phyloP scores from a whole-genome alignment of 2,797 vertebrate species.

The Tadarida brasiliensis region DNA sequence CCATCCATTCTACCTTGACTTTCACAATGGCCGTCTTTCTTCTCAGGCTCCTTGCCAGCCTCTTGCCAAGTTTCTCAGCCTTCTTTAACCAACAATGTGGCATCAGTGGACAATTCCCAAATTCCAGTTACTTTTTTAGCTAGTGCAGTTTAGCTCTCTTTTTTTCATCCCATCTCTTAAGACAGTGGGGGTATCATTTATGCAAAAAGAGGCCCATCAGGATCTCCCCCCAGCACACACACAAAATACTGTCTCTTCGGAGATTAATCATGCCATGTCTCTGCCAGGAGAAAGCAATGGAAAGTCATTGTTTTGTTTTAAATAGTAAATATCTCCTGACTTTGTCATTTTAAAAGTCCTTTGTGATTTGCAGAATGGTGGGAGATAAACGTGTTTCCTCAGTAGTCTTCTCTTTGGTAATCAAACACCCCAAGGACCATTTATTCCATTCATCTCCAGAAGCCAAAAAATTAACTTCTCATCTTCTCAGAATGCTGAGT shows the following conservation, averaged over 20 bases:
- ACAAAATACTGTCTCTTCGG: background rate
- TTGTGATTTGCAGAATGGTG: constrained; percentile 38
- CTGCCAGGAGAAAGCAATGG: background rate
- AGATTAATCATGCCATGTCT: constrained; percentile 14
- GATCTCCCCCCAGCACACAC: background rate
- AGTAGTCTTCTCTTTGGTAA: background rate
- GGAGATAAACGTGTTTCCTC: background rate
- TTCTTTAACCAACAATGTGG: background rate
- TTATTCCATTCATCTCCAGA: background rate
- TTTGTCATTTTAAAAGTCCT: constrained; percentile 34
- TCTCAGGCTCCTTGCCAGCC: background rate
- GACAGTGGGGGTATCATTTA: background rate
- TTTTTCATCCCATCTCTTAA: background rate
- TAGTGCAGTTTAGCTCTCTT: background rate
- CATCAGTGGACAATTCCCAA: background rate
- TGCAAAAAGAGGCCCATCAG: background rate
- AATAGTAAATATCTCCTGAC: constrained; percentile 30
- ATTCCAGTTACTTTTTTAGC: background rate
- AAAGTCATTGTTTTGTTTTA: background rate
- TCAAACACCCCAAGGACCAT: background rate
- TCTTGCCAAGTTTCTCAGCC: background rate
- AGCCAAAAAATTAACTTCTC: constrained; percentile 13
- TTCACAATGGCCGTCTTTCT: background rate
- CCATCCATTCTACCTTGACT: background rate
- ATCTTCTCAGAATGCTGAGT: background rate